Percentiles rank a stretch among this genome's conserved stretches.
phyloP scores from a whole-genome alignment of 1,140 invertebrate genomes.

The Odontomachus brunneus region DNA sequence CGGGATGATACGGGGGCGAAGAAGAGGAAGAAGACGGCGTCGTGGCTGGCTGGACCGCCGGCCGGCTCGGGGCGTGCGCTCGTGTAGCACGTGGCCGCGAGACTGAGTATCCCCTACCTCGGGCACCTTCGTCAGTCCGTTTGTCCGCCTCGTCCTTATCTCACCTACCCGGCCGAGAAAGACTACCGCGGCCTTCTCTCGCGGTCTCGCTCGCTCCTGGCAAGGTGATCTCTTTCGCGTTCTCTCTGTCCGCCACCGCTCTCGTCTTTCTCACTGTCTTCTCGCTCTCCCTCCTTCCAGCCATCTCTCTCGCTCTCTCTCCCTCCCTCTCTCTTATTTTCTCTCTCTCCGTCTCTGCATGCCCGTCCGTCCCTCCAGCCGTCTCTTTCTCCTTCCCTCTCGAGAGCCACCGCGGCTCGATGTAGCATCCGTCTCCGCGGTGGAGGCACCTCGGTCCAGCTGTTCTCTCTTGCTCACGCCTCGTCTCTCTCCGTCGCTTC shows the following conservation, averaged over 20 bases:
- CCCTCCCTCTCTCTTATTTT: slow-evolving; percentile 20
- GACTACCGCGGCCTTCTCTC: slow-evolving; percentile 80
- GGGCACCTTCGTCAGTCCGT: slow-evolving; percentile 81
- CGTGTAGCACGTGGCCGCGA: slow-evolving; percentile 84
- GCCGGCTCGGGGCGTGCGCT: slow-evolving; percentile 83
- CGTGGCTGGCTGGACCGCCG: slow-evolving; percentile 74
- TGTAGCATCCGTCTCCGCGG: slow-evolving; percentile 61
- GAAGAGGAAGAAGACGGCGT: slow-evolving; percentile 66
- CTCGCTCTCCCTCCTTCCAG: slow-evolving; percentile 27
- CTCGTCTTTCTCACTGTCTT: slow-evolving; percentile 29
- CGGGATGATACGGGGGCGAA: slow-evolving; percentile 62
- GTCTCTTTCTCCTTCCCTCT: slow-evolving; percentile 39
- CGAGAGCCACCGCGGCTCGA: slow-evolving; percentile 32
- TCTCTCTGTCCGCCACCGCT: slow-evolving; percentile 27
- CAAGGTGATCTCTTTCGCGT: slow-evolving; percentile 38
- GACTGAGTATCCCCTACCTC: slow-evolving; percentile 84
- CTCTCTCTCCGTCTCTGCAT: slow-evolving; percentile 9
- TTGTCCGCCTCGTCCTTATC: slow-evolving; percentile 82
- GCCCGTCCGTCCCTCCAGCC: slow-evolving; percentile 23
- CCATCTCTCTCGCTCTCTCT: neutral
- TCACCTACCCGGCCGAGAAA: slow-evolving; percentile 78
- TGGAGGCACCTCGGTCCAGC: slow-evolving; percentile 52
- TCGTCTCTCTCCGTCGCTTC: slow-evolving; percentile 42
- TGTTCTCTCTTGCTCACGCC: slow-evolving; percentile 52
- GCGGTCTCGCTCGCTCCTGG: slow-evolving; percentile 70